phyloP scores from a whole-genome alignment of 2,113 vertebrate genomes.

The Galeopterus variegatus region DNA sequence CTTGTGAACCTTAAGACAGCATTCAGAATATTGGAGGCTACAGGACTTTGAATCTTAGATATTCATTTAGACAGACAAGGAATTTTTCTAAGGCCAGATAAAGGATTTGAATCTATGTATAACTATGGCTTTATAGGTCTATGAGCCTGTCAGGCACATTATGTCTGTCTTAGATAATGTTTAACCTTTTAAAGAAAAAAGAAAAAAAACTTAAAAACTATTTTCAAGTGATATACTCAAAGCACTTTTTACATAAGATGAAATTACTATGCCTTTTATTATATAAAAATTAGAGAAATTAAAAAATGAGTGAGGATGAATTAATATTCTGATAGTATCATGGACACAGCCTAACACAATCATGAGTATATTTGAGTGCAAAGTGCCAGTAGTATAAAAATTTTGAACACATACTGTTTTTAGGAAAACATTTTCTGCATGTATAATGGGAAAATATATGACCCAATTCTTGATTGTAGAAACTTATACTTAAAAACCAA shows the following conservation, averaged over 20 bases:
- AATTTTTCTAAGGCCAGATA: neutral
- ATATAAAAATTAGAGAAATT: neutral
- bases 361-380: neutral
- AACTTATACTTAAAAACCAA: neutral
- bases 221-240: neutral
- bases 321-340: neutral
- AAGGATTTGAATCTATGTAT: neutral
- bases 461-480: neutral
- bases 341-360: neutral
- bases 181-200: neutral
- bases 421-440: neutral
- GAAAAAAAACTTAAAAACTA: neutral
- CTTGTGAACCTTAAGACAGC: neutral
- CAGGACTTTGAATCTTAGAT: neutral
- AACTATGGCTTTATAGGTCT: neutral
- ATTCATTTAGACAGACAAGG: no score
- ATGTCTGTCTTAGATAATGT: neutral
- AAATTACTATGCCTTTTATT: neutral
- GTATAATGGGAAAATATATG: neutral
- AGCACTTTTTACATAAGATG: neutral
- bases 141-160: neutral
- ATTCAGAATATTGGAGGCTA: neutral
- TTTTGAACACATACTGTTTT: neutral
- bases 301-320: neutral
- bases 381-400: neutral